These are phyloP conservation scores for Megalops atlanticus DNA, from an alignment of 2,113 vertebrate species.

Conservation along the genomic window DNA sequence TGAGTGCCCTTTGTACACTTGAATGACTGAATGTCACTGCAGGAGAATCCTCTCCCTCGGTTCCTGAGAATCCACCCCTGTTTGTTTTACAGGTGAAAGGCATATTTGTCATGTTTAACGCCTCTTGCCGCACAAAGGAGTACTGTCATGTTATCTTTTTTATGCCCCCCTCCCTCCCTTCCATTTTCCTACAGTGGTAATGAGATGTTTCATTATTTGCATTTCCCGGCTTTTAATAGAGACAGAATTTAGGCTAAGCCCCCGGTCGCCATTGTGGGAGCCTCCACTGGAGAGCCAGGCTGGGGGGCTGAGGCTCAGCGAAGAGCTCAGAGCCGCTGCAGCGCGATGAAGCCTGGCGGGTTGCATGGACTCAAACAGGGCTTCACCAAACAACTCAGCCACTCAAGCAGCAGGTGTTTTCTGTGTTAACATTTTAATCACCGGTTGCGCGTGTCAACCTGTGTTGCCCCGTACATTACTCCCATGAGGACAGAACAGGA, in stretches of 20 bases:
- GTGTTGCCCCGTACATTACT: background rate
- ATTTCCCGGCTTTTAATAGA: conserved; percentile 79
- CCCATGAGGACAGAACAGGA: background rate
- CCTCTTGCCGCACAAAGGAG: conserved; percentile 51
- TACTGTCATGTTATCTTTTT: conserved; percentile 55
- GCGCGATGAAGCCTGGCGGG: conserved; percentile 21
- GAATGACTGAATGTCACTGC: conserved; percentile 6
- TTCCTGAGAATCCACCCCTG: conserved; percentile 31
- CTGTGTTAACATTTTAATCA: conserved; percentile 5
- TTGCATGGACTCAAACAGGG: background rate
- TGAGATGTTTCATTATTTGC: conserved; percentile 79
- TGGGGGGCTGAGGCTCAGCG: conserved; percentile 19
- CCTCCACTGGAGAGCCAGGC: conserved; percentile 66
- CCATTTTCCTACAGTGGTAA: conserved; percentile 71
- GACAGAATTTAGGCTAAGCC: conserved; percentile 78
- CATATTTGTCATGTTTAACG: conserved; percentile 32
- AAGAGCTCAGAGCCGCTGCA: conserved; percentile 23
- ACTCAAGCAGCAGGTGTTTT: background rate
- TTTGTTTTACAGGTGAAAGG: conserved; percentile 48
- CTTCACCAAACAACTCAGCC: background rate
- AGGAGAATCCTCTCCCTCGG: conserved; percentile 4
- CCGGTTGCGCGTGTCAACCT: background rate
- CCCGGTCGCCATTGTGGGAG: conserved; percentile 72
- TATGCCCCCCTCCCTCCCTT: conserved; percentile 33
- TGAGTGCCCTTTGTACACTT: background rate